A percentile compares a stretch with the other conserved stretches of the same genome.
phyloP scores from a whole-genome alignment of 2,797 vertebrate genomes.

The Pangasius krempfi region DNA sequence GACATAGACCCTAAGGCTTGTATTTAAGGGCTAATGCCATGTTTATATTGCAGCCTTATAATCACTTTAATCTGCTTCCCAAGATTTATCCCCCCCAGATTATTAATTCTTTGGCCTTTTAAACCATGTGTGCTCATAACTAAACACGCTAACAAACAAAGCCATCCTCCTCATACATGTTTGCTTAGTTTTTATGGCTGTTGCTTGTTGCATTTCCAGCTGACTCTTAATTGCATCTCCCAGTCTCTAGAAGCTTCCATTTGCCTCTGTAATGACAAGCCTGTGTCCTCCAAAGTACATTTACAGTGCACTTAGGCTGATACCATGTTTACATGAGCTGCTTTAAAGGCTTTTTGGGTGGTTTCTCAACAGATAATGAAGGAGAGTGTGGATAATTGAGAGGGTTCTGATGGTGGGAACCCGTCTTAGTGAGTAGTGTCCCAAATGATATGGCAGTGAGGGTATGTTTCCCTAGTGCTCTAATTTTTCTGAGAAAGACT shows the following conservation, averaged over 20 bases:
- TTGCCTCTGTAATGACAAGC: constrained; percentile 76
- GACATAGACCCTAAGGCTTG: constrained; percentile 29
- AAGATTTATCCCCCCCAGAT: not conserved
- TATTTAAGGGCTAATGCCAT: constrained; percentile 20
- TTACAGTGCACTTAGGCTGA: constrained; percentile 39
- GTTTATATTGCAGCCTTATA: constrained; percentile 5
- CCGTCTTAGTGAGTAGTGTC: not conserved
- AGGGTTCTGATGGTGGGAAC: constrained; percentile 18
- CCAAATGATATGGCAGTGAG: not conserved
- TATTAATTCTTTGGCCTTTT: not conserved
- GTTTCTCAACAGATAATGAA: constrained; percentile 41
- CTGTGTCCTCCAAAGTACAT: constrained; percentile 44
- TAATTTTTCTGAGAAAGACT: not conserved
- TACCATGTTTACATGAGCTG: constrained; percentile 40
- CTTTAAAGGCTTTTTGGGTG: constrained; percentile 38
- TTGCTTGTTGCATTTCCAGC: constrained; percentile 60
- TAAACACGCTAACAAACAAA: not conserved
- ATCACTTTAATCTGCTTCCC: constrained; percentile 17
- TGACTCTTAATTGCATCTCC: constrained; percentile 73
- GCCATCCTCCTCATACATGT: not conserved
- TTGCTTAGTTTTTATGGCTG: constrained; percentile 59
- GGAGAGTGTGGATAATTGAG: constrained; percentile 31
- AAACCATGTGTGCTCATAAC: constrained; percentile 3
- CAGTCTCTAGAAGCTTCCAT: constrained; percentile 68
- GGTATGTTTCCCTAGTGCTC: not conserved